Conservation (phyloP, 2,797 vertebrate genomes). For the Mionectes olivaceus region DNA sequence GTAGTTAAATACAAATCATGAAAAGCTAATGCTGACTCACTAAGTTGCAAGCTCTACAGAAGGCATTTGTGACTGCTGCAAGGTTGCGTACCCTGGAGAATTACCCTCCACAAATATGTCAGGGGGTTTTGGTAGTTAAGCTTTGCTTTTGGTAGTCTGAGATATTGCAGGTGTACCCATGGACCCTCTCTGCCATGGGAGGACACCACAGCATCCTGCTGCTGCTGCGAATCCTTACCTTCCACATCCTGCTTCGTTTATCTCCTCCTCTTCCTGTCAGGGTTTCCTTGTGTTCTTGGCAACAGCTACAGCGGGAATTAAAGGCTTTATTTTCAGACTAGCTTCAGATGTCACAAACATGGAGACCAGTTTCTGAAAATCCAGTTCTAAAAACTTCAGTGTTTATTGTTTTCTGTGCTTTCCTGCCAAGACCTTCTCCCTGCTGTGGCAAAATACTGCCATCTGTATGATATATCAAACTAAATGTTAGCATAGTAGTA, state of each 20-base stretch:
- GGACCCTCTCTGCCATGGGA: background rate
- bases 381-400: background rate
- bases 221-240: background rate
- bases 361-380: constrained; percentile 31
- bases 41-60: background rate
- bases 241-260: background rate
- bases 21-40: background rate
- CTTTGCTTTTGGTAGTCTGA: background rate
- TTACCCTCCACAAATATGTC: background rate
- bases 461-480: background rate
- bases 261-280: background rate
- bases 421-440: constrained; percentile 21
- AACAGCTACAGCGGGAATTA: constrained; percentile 34
- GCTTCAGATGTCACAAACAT: constrained; percentile 19
- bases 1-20: background rate
- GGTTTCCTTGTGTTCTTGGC: background rate
- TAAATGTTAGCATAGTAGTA: background rate
- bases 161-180: background rate
- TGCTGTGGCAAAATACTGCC: constrained; percentile 6
- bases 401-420: constrained; percentile 27
- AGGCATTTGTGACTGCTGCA: background rate
- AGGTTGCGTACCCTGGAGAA: background rate
- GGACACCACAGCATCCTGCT: background rate
- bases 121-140: background rate
- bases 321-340: constrained; percentile 33